These are phyloP conservation scores for Phodopus roborovskii DNA, from an alignment of 2,113 vertebrate genomes.

Conservation along the genomic window DNA sequence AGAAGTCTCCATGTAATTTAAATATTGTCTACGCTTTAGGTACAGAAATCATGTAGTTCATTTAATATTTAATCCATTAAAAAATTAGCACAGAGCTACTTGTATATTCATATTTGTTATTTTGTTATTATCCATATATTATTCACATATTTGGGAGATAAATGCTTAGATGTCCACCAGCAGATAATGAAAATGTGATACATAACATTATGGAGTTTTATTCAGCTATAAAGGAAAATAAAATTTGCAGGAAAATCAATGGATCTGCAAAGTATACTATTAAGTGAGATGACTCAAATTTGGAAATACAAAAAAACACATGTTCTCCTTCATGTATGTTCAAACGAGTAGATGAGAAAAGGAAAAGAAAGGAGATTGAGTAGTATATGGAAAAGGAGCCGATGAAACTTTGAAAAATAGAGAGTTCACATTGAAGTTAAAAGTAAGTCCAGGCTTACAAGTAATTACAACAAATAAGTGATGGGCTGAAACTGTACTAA, in stretches of 20 bases:
- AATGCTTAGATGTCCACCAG: background rate
- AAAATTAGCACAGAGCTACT: background rate
- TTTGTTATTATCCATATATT: background rate
- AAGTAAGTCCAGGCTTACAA: background rate
- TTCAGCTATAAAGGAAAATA: background rate
- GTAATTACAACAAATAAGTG: background rate
- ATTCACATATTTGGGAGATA: background rate
- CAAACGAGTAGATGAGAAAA: background rate
- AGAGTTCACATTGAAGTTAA: background rate
- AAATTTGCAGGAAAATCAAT: background rate
- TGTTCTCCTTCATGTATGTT: background rate
- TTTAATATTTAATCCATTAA: background rate
- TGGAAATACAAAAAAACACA: background rate
- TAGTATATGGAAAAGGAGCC: background rate
- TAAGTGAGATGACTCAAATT: background rate
- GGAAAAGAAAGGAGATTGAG: background rate
- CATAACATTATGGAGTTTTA: background rate
- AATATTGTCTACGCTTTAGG: background rate
- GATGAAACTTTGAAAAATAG: background rate
- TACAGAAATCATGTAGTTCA: background rate
- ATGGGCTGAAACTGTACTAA: background rate
- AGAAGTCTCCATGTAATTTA: background rate
- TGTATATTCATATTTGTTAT: background rate
- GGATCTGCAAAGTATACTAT: background rate
- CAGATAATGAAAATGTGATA: background rate